Evolutionary conservation across 2,888 invertebrate genomes (phyloP), one percentile per base, ranked within the genome.

Genomic region (Agrypnus murinus): DNA sequence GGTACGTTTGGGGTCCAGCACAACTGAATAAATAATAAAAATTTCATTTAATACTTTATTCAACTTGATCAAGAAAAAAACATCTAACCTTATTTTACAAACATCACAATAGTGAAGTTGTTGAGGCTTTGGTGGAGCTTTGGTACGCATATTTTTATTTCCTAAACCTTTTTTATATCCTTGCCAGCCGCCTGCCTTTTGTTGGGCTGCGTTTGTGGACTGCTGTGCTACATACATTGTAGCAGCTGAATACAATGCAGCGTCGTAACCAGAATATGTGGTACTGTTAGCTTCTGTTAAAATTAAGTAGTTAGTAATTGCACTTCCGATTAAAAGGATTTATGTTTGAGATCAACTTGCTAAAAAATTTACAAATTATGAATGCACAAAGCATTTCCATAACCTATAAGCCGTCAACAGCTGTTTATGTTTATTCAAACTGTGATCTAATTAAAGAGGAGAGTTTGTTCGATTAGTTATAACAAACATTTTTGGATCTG

Each of bases 91-190:
- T 82, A 99, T 98, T 87, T 99, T 98, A 87, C 99, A 99, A 10
- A 98, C 97, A 86, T 99, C 98, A 85, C 99, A 99, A 87, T 98
- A 99, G 86, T 98, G 98, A 75, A 98, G 88, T 83, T 97, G 96
- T 84, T 96, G 96, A 32, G 96, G 95, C 81, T 96, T 95, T 14
- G 96, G 95, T 66, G 95, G 94, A 31, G 92, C 93, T 86, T 94
- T 94, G 73, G 91, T 90, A 58, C 92, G 88, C 83, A 92, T 90
- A 81, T 89, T 87, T 83, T 90, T 90, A 45, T 87, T 87, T 72
- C 90, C 90, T 64, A 89, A 86, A 75, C 90, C 87, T 71, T 90
- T 88, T 76, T 90, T 89, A 83, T 90, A 91, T 46, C 89, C 89
- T 82, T 90, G 90, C 90, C 89, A 89, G 77, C 88, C 88, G 77